Evolutionary conservation across 2,888 invertebrate species (phyloP).

Genomic region (Rotaria socialis): DNA sequence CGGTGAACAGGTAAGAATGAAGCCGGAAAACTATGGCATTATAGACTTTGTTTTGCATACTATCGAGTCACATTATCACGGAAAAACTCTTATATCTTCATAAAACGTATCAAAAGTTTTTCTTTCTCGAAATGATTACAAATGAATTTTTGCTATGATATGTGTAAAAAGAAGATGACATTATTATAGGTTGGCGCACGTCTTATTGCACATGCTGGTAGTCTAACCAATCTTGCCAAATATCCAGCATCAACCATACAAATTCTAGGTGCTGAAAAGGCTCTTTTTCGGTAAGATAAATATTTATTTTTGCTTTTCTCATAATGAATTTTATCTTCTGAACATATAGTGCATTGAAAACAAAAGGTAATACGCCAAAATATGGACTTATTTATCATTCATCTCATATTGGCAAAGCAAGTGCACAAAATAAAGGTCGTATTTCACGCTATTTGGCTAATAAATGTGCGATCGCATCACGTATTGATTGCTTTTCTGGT

Average conservation of each 20-base stretch:
- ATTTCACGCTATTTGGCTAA: constrained; percentile 96
- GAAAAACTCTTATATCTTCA: too few relatives aligned
- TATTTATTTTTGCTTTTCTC: too few relatives aligned
- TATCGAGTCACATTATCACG: too few relatives aligned
- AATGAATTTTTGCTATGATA: too few relatives aligned
- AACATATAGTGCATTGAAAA: constrained; percentile 75
- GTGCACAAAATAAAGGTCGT: constrained; percentile 86
- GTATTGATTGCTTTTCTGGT: constrained; percentile 92
- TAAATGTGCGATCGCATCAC: constrained; percentile 94
- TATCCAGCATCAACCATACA: constrained; percentile 97
- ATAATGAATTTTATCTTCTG: background rate
- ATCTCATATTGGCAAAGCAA: constrained; percentile 91
- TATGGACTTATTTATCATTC: constrained; percentile 96
- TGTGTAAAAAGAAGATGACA: too few relatives aligned
- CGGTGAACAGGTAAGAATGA: constrained; percentile 72
- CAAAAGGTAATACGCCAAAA: constrained; percentile 88
- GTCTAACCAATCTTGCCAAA: constrained; percentile 94
- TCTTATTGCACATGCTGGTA: constrained; percentile 94
- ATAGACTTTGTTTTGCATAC: too few relatives aligned
- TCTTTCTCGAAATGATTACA: too few relatives aligned
- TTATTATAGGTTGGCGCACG: constrained; percentile 76
- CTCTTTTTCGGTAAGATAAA: constrained; percentile 70
- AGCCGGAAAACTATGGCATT: too few relatives aligned
- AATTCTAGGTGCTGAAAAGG: constrained; percentile 95
- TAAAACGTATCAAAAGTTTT: too few relatives aligned